Base-by-base conservation (phyloP, 2,888 invertebrate species). In the Sphaerophoria taeniata region DNA sequence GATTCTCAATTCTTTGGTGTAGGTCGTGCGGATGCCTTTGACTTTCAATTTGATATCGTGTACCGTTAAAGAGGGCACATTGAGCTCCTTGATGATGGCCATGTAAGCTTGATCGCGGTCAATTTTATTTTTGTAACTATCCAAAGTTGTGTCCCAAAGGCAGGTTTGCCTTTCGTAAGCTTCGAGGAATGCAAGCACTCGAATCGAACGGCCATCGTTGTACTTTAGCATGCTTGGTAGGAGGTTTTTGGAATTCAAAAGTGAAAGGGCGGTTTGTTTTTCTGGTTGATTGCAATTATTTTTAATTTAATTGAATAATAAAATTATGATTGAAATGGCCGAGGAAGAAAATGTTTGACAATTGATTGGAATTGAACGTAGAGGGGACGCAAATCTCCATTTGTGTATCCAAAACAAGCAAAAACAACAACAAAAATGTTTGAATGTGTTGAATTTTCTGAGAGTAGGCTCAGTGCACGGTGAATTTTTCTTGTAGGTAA, bases 11-110 rank as follows among this genome's bases (percentile, higher is more conserved):
- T 91, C 90, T 75, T 90, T 90, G 34, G 90, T 89, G 78, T 91
- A 92, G 39, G 91, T 91, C 1, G 92, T 92, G 69, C 92, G 88
- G n/a, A 92, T 89, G 24, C 90, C 90, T 77, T 92, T 92, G 6
- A 92, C 91, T 89, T 92, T 92, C 3, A 91, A 81, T 69, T 91
- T 91, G 3, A 92, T 88, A 83, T 90, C 90, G 51, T 88, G 86
- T 4, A 88, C 88, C 14, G 90, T 90, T 58, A 91, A 71, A 34
- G 89, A 88, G 3, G 89, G 87, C 45, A 90, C 89, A 69, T 90
- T 89, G 0, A 92, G 88, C 70, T 90, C 88, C 2, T 87, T 87
- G 4, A 90, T 89, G 33, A 91, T 91, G 31, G 87, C 88, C 63
- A 88, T 75, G 67, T 91, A 90, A 0, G 91, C 91, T 51, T 88